Base-by-base conservation (phyloP, 1,140 invertebrate genomes). In the Planococcus citri region DNA sequence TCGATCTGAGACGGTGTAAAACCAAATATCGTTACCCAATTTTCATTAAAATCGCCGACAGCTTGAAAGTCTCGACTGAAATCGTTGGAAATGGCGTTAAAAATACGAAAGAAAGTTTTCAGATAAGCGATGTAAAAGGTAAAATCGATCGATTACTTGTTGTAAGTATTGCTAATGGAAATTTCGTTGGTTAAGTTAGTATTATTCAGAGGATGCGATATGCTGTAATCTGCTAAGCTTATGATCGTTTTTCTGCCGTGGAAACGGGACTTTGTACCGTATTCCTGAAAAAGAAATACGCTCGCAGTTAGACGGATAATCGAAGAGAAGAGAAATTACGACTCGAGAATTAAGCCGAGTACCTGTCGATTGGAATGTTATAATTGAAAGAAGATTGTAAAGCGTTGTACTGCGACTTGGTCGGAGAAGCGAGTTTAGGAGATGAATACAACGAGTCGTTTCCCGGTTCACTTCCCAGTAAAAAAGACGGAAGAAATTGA, bases 1-100 rank as follows among this genome's bases (percentile, higher is more conserved):
- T 64, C 60, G 3, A 64, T 2, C 20, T 64, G 60, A 10, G 60
- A 64, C 10, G 60, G 22, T 24, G 60, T 25, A 25, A 64, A 64
- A 6, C 60, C 60, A 64, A 64, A 64, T 6, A 64, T 64, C 9
- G 60, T 64, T 24, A 64, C 25, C 60, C 60, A 64, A 27, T 64
- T 64, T 24, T 64, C 60, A 2, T 2, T 25, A 20, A 64, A 64
- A 64, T 64, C 60, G 10, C 24, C 60, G 20, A 64, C 22, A 3
- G 25, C 17, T 51, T 51, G 41, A 17, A 51, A 51, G n/a, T 51
- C 41, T 51, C 41, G 4, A 51, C 41, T 25, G 24, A 10, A 24
- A 64, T 64, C 22, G 17, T 22, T n/a, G 51, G 4, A 58, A n/a
- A n/a, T n/a, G n/a, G n/a, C n/a, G n/a, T n/a, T n/a, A n/a, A n/a